These are phyloP conservation scores for Chlamydotis undulata DNA, from an alignment of 2,113 vertebrate species.

Conservation along the genomic window DNA sequence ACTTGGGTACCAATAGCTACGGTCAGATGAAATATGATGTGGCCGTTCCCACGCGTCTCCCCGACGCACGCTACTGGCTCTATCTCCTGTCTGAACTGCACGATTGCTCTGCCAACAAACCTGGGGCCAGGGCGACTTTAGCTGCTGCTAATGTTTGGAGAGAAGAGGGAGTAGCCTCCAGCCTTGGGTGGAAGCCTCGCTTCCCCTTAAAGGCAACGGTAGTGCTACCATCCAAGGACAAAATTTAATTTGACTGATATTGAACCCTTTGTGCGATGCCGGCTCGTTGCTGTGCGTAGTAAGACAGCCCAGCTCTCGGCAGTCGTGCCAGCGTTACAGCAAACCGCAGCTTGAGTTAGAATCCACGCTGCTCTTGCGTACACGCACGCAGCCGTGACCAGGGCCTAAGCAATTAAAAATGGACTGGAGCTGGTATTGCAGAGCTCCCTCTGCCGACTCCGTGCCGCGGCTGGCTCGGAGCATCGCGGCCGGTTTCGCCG, in stretches of 20 bases:
- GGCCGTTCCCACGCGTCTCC: too few relatives aligned
- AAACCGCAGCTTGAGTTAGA: too few relatives aligned
- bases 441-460: slow-evolving; percentile 52
- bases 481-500: rapidly evolving
- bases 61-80: rapidly evolving
- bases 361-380: rapidly evolving
- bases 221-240: background rate
- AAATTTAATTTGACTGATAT: rapidly evolving
- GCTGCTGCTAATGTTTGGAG: background rate
- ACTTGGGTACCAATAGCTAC: background rate
- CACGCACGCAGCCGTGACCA: rapidly evolving
- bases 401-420: rapidly evolving
- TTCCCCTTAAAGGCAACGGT: background rate
- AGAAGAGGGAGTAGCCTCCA: background rate
- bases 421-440: background rate
- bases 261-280: rapidly evolving
- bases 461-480: rapidly evolving
- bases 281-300: rapidly evolving
- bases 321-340: too few relatives aligned
- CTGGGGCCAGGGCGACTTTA: background rate
- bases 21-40: background rate
- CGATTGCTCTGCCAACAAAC: background rate
- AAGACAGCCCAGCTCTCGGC: background rate
- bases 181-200: background rate
- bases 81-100: background rate